phyloP scores from a whole-genome alignment of 2,888 invertebrate genomes.

The Melitaea athalia region DNA sequence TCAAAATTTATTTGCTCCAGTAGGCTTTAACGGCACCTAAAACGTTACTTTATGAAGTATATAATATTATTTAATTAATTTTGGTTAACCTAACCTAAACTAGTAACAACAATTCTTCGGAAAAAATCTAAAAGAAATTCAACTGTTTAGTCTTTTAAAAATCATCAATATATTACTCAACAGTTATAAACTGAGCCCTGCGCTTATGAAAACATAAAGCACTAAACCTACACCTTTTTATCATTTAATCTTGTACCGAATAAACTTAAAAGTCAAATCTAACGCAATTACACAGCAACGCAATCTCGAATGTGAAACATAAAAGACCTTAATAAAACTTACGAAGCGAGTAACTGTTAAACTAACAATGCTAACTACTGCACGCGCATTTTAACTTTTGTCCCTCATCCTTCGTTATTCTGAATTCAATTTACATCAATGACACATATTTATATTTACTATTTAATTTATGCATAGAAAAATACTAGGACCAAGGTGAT shows the following conservation, averaged over 20 bases:
- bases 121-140: no score
- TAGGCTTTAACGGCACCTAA: no score
- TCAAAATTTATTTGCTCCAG: no score
- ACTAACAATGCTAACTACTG: conserved; percentile 1
- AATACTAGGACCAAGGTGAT: neutral
- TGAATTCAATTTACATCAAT: neutral
- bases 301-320: neutral
- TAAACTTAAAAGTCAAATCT: neutral
- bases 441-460: neutral
- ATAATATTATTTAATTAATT: no score
- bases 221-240: neutral
- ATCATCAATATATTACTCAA: no score
- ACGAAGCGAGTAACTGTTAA: conserved; percentile 8
- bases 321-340: conserved; percentile 6
- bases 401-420: conserved; percentile 8
- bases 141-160: no score
- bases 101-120: no score
- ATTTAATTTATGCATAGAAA: neutral
- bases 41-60: no score
- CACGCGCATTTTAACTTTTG: conserved; percentile 3
- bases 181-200: no score
- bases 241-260: no score
- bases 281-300: neutral
- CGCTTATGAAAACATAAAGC: neutral
- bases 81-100: no score